Conservation (phyloP, 2,888 invertebrate genomes). For the Rutpela maculata region DNA sequence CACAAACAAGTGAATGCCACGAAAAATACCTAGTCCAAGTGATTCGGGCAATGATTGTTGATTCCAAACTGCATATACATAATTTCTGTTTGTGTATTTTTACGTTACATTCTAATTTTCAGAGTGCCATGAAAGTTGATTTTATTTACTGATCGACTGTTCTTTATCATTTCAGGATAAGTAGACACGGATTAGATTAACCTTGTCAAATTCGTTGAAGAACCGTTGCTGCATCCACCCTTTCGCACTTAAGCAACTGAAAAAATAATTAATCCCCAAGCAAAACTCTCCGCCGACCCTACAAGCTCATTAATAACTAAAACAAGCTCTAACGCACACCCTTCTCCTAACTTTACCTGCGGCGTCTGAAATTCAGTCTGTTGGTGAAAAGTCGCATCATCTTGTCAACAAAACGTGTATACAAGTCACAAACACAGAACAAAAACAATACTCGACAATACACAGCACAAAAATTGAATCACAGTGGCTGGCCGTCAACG, state of each 20-base stretch:
- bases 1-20: too few relatives aligned
- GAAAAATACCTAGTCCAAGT: too few relatives aligned
- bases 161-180: not conserved
- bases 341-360: slow-evolving; percentile 64
- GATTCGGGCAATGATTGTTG: too few relatives aligned
- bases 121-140: too few relatives aligned
- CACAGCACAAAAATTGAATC: slow-evolving; percentile 19
- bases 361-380: slow-evolving; percentile 67
- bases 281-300: not conserved
- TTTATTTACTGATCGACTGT: too few relatives aligned
- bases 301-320: not conserved
- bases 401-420: slow-evolving; percentile 39
- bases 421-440: slow-evolving; percentile 27
- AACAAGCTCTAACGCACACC: not conserved
- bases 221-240: not conserved
- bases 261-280: not conserved
- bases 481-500: slow-evolving; percentile 15
- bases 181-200: not conserved
- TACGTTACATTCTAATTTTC: too few relatives aligned
- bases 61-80: too few relatives aligned
- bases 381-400: slow-evolving; percentile 68
- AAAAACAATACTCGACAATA: slow-evolving; percentile 14
- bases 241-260: not conserved
- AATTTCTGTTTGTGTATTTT: too few relatives aligned
- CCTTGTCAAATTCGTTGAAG: not conserved